Conservation (phyloP, 2,888 invertebrate genomes). For the Synanthedon vespiformis region DNA sequence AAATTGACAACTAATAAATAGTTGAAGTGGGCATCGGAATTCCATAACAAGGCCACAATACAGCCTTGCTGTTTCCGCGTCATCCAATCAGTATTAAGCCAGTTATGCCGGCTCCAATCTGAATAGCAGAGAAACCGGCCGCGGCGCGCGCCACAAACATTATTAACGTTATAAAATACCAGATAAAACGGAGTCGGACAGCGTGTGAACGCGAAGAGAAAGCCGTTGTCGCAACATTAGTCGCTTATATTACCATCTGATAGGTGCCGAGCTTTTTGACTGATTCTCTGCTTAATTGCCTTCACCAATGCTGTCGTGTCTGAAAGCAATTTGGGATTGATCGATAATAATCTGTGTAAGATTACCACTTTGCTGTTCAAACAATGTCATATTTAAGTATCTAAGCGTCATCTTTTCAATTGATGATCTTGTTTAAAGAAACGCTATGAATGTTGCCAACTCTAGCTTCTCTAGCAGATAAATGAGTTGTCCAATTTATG, state of each 20-base stretch:
- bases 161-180: constrained; percentile 65
- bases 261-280: constrained; percentile 32
- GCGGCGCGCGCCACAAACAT: constrained; percentile 56
- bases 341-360: constrained; percentile 22
- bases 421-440: too few species aligned
- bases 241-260: constrained; percentile 43
- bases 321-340: constrained; percentile 28
- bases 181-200: constrained; percentile 62
- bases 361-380: too few species aligned
- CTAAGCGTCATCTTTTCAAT: too few species aligned
- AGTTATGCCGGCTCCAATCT: constrained; percentile 45
- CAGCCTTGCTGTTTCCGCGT: constrained; percentile 64
- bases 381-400: too few species aligned
- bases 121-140: constrained; percentile 56
- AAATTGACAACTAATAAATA: constrained; percentile 39
- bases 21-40: constrained; percentile 47
- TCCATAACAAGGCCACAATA: constrained; percentile 56
- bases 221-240: constrained; percentile 60
- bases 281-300: constrained; percentile 31
- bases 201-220: constrained; percentile 66
- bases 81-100: constrained; percentile 59
- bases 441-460: too few species aligned
- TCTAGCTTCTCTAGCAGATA: too few species aligned
- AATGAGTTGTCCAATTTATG: too few species aligned
- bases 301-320: constrained; percentile 18